Conservation (phyloP, 2,888 invertebrate species). For the Drosophila rubida region DNA sequence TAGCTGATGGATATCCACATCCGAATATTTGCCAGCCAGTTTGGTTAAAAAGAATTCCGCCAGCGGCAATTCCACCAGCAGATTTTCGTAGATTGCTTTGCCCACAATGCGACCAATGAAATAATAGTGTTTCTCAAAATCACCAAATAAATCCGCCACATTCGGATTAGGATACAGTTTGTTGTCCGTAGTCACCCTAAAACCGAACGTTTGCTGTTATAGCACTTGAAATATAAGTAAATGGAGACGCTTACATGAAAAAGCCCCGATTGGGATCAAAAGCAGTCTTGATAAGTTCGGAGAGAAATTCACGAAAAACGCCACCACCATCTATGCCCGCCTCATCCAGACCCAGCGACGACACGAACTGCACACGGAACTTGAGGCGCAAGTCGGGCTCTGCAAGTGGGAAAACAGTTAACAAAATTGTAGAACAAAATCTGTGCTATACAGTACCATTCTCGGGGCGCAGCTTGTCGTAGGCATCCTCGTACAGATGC, state of each 20-base stretch:
- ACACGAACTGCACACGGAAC: slow-evolving; percentile 95
- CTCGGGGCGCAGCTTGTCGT: slow-evolving; percentile 95
- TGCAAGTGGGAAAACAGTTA: slow-evolving; percentile 80
- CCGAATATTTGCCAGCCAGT: slow-evolving; percentile 90
- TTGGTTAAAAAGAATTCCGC: slow-evolving; percentile 98
- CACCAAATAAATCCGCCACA: slow-evolving; percentile 93
- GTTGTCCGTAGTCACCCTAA: slow-evolving; percentile 93
- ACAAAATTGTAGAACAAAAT: neutral
- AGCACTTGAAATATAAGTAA: neutral
- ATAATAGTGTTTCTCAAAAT: slow-evolving; percentile 95
- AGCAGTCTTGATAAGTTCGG: slow-evolving; percentile 96
- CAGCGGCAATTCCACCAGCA: slow-evolving; percentile 96
- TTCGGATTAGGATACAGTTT: slow-evolving; percentile 98
- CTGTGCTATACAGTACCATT: slow-evolving; percentile 88
- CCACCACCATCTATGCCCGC: slow-evolving; percentile 99
- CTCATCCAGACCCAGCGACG: slow-evolving; percentile 95
- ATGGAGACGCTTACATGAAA: slow-evolving; percentile 86
- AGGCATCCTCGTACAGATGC: slow-evolving; percentile 99
- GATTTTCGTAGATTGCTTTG: slow-evolving; percentile 97
- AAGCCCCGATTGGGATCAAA: slow-evolving; percentile 99
- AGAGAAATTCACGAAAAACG: slow-evolving; percentile 97
- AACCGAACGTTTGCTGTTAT: neutral
- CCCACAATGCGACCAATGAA: slow-evolving; percentile 97
- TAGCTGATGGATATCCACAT: slow-evolving; percentile 95
- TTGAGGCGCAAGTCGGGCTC: slow-evolving; percentile 94